These are phyloP conservation scores for Melanargia galathea DNA, from an alignment of 2,888 invertebrate species.

Conservation along the genomic window DNA sequence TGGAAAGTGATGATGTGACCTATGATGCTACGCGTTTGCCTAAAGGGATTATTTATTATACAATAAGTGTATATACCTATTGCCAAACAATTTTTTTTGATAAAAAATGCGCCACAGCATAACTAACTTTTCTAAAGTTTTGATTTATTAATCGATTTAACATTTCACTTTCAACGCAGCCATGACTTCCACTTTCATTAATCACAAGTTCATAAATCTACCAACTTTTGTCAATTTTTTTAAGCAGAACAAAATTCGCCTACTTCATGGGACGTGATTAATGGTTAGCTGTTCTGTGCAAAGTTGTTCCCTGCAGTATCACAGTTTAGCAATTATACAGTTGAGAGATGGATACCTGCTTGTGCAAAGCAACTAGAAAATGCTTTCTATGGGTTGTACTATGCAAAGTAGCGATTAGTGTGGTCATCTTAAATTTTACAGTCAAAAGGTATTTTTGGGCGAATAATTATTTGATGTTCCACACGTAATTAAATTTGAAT, in stretches of 20 bases:
- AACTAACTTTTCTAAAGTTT: no score
- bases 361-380: not conserved
- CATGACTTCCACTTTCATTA: not conserved
- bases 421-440: no score
- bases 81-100: no score
- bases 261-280: not conserved
- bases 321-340: constrained; percentile 9
- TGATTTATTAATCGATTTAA: no score
- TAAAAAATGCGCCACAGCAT: no score
- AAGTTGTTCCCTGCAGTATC: not conserved
- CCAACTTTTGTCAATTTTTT: not conserved
- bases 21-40: no score
- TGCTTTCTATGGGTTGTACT: not conserved
- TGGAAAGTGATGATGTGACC: no score
- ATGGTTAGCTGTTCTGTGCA: not conserved
- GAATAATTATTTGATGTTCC: no score
- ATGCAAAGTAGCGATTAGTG: not conserved
- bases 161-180: no score
- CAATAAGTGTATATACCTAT: no score
- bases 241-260: not conserved
- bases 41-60: no score
- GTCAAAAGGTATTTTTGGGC: no score
- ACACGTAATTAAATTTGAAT: not conserved
- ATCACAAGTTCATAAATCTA: not conserved
- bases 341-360: not conserved